These are phyloP conservation scores for Tricholauxania praeusta DNA, from an alignment of 2,888 invertebrate species.

Conservation along the genomic window DNA sequence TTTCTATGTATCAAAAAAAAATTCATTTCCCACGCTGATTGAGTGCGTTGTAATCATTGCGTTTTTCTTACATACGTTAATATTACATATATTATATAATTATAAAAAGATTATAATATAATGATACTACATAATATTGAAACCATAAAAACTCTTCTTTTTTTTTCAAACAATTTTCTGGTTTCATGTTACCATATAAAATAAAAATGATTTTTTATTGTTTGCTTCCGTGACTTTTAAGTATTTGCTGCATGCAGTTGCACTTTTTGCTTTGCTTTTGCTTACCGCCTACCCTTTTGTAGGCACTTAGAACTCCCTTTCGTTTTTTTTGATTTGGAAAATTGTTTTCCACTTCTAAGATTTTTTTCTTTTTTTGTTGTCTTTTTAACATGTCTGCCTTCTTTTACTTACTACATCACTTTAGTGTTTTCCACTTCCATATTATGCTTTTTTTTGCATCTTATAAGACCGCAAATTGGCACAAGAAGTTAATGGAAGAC, in stretches of 20 bases:
- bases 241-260: conserved; percentile 20
- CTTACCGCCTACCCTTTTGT: background rate
- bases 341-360: background rate
- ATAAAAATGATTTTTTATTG: background rate
- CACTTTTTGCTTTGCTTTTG: conserved; percentile 1
- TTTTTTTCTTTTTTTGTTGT: background rate
- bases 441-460: conserved; percentile 7
- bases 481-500: conserved; percentile 51
- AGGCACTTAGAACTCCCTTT: background rate
- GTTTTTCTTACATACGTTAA: background rate
- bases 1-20: background rate
- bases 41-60: background rate
- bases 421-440: background rate
- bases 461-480: conserved; percentile 57
- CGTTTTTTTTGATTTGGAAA: background rate
- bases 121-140: background rate
- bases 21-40: conserved; percentile 39
- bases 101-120: conserved; percentile 8
- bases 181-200: conserved; percentile 19
- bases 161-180: conserved; percentile 1
- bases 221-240: conserved; percentile 28
- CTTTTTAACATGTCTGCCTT: background rate
- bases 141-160: conserved; percentile 28
- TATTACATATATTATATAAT: conserved; percentile 6
- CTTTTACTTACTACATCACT: background rate